phyloP scores from a whole-genome alignment of 2,113 vertebrate species.

The Polypterus senegalus region DNA sequence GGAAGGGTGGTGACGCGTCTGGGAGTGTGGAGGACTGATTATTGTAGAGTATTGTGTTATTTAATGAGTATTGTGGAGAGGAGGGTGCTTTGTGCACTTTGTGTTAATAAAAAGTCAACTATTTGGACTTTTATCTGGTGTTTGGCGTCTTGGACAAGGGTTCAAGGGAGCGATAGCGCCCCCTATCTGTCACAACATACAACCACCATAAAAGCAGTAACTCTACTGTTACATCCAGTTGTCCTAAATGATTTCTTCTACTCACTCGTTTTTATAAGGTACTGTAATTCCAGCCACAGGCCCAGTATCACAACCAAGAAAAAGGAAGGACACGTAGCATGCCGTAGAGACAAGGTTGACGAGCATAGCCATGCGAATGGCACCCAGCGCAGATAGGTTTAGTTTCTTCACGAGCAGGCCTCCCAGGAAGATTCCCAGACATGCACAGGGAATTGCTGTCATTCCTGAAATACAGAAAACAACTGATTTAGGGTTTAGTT shows the following conservation, averaged over 20 bases:
- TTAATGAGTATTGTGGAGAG: no score
- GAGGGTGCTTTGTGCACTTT: no score
- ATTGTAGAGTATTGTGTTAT: no score
- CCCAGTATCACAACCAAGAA: conserved; percentile 89
- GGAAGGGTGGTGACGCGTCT: no score
- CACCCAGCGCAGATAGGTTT: conserved; percentile 84
- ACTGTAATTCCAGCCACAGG: conserved; percentile 88
- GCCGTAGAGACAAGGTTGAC: conserved; percentile 93
- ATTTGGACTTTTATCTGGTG: no score
- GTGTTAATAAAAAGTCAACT: no score
- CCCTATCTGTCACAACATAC: no score
- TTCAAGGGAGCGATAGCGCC: no score
- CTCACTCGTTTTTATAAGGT: conserved; percentile 80
- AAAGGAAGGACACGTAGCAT: conserved; percentile 92
- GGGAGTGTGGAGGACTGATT: no score
- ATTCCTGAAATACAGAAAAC: conserved; percentile 55
- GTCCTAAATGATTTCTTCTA: neutral
- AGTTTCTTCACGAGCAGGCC: conserved; percentile 94
- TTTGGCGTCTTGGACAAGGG: no score
- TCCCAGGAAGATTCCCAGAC: conserved; percentile 92
- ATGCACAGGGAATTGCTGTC: conserved; percentile 93
- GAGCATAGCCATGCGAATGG: conserved; percentile 92
- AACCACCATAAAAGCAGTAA: neutral
- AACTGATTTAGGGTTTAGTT: no score
- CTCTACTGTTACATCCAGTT: no score